Conservation (phyloP, 1,140 invertebrate species). For the Archegozetes longisetosus region DNA sequence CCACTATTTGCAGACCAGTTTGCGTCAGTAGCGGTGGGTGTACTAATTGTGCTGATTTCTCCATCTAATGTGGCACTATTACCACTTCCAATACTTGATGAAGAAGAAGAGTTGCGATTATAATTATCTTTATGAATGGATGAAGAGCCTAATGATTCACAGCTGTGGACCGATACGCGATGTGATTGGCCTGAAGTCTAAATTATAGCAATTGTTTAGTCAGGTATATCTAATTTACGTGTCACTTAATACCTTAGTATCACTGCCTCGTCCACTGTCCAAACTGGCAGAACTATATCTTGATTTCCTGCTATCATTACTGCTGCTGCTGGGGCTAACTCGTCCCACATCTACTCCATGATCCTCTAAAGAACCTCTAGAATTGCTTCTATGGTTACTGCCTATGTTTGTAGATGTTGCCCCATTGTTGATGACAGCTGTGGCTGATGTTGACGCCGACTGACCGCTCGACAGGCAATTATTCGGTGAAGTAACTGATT, state of each 20-base stretch:
- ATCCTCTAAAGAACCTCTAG: slow-evolving; percentile 32
- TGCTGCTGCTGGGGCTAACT: slow-evolving; percentile 35
- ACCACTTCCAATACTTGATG: slow-evolving; percentile 19
- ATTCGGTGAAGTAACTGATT: neutral
- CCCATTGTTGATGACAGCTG: neutral
- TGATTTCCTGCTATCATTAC: slow-evolving; percentile 39
- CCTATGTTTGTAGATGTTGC: neutral
- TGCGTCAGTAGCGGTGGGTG: slow-evolving; percentile 38
- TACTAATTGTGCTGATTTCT: slow-evolving; percentile 27
- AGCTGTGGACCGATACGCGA: slow-evolving; percentile 21
- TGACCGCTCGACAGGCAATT: neutral
- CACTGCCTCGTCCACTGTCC: slow-evolving; percentile 59
- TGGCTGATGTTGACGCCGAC: neutral
- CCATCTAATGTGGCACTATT: neutral
- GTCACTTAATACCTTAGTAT: neutral
- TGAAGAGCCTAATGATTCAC: slow-evolving; percentile 12
- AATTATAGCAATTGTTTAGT: too few relatives aligned
- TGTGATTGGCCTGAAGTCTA: neutral
- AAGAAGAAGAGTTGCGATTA: slow-evolving; percentile 31
- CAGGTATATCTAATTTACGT: too few relatives aligned
- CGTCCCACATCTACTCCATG: slow-evolving; percentile 56
- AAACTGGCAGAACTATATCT: slow-evolving; percentile 65
- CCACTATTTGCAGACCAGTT: slow-evolving; percentile 25
- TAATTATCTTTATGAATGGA: neutral
- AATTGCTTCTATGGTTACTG: neutral